Base-by-base conservation (phyloP, 2,888 invertebrate genomes). In the Epirrita christyi region DNA sequence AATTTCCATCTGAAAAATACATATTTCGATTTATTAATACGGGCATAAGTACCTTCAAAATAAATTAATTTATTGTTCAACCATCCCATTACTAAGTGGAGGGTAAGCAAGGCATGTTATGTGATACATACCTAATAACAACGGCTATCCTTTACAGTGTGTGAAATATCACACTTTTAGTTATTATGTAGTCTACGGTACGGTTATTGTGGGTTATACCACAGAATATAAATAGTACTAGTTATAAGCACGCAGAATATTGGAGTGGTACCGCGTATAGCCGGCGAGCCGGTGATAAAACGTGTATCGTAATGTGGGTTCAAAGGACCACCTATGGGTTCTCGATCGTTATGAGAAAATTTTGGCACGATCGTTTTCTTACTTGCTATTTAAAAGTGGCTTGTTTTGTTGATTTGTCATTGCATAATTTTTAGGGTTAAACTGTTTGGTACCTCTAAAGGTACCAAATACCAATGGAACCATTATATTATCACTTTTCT, bases 261-360 rank as follows among this genome's bases (percentile, higher is more conserved):
- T 57, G 36, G 57, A 63, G 55, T 52, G 55, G 45, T 41, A 28
- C 32, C 37, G 32, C 8, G 49, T 38, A 13, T 45, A 48, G 43
- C 40, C 48, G 73, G 71, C 68, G 71, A 72, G 71, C 64, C 63
- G 76, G 81, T 76, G 74, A 81, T 83, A 84, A 83, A 83, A 77
- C 71, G 73, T 68, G 72, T 70, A 73, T 76, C 74, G 75, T 75
- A 64, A 74, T 73, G 74, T 71, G 69, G 67, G 66, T 64, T 67
- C 61, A 58, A 34, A 45, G 38, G 41, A 10, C 59, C 71, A 80
- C 50, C 80, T 61, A 73, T 47, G 51, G 58, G 69, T 76, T 70
- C 66, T 72, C 73, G 70, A 69, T 43, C 21, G 36, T 10, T 36
- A 6, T 1, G 6, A 36, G 36, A 36, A 40, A 14, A 21, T 57